A percentile compares a stretch with the other conserved stretches of the same genome.
phyloP scores from a whole-genome alignment of 2,797 vertebrate genomes.

The Prionace glauca region DNA sequence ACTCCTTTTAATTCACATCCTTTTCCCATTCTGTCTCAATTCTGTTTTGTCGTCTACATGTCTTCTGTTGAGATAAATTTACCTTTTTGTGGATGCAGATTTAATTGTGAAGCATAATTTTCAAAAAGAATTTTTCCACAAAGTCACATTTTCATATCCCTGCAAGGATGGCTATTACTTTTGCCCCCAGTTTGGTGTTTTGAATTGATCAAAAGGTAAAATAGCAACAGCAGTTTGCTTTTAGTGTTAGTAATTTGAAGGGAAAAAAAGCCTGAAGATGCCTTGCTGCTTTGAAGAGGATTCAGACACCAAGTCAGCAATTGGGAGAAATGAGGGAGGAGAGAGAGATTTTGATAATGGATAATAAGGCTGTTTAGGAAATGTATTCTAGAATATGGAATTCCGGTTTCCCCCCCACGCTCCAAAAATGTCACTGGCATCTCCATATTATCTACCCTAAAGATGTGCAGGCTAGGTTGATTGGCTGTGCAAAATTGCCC shows the following conservation, averaged over 20 bases:
- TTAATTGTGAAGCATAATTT: background rate
- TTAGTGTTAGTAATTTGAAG: background rate
- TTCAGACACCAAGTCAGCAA: background rate
- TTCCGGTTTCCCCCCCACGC: too few relatives aligned
- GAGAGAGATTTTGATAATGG: background rate
- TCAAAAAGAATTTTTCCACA: background rate
- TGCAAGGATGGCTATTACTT: background rate
- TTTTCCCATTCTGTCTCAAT: background rate
- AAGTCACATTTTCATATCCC: background rate
- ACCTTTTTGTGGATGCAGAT: background rate
- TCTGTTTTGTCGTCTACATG: background rate
- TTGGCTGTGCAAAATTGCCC: too few relatives aligned
- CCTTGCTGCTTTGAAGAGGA: background rate
- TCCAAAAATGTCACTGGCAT: too few relatives aligned
- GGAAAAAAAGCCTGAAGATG: background rate
- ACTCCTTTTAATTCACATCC: conserved; percentile 40
- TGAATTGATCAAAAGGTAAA: too few relatives aligned
- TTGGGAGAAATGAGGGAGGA: background rate
- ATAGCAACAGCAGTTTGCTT: background rate
- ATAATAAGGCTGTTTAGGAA: background rate
- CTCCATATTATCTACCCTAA: too few relatives aligned
- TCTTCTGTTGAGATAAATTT: background rate
- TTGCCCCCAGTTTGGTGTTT: background rate
- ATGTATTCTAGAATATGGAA: background rate
- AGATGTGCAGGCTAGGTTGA: too few relatives aligned